Evolutionary conservation across 2,113 vertebrate species (phyloP).

Genomic region (Urocolius indicus): DNA sequence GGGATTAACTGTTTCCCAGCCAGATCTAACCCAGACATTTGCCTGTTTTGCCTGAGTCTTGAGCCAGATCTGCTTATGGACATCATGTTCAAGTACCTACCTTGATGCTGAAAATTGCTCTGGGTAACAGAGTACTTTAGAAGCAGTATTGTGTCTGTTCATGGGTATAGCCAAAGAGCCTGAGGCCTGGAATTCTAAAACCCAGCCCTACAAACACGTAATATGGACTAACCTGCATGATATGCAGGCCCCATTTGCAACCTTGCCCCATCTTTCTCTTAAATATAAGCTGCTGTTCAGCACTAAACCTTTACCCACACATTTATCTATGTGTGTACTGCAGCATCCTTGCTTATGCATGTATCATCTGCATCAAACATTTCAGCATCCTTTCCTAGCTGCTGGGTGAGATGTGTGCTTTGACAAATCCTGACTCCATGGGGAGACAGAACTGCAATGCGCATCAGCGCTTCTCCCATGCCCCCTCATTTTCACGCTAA

Average conservation of each 20-base stretch:
- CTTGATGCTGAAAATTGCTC: background rate
- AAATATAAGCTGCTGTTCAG: background rate
- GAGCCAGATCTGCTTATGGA: background rate
- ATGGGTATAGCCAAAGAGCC: background rate
- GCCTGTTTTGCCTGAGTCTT: background rate
- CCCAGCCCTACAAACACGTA: background rate
- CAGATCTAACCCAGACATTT: background rate
- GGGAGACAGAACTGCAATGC: background rate
- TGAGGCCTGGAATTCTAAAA: background rate
- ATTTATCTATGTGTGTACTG: background rate
- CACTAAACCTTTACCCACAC: background rate
- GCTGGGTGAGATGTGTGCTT: background rate
- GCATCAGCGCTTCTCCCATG: background rate
- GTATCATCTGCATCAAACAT: background rate
- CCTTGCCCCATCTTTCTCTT: background rate
- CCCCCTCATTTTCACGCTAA: background rate
- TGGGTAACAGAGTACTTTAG: background rate
- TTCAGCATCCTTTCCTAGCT: background rate
- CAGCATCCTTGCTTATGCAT: background rate
- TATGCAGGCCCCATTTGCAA: background rate
- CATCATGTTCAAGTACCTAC: background rate
- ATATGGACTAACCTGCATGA: background rate
- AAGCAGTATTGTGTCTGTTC: background rate
- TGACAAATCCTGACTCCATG: background rate
- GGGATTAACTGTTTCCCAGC: background rate